phyloP scores from a whole-genome alignment of 2,888 invertebrate species.

The Cephalotes varians region DNA sequence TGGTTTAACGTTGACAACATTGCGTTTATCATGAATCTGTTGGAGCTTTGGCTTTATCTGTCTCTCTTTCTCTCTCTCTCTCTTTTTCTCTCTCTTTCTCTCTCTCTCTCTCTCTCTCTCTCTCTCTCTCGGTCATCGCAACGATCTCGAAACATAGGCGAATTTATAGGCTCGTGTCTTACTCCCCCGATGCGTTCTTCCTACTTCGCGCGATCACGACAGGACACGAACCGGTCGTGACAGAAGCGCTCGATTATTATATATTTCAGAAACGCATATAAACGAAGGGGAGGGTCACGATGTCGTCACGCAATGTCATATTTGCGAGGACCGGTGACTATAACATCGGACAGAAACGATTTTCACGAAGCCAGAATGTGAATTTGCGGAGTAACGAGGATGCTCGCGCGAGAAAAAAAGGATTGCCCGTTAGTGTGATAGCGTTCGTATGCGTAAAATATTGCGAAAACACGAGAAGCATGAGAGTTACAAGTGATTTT shows the following conservation, averaged over 20 bases:
- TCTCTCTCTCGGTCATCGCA: slow-evolving; percentile 23
- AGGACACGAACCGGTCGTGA: not conserved
- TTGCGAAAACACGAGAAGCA: slow-evolving; percentile 69
- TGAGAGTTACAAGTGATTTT: slow-evolving; percentile 83
- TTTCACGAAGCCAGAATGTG: slow-evolving; percentile 58
- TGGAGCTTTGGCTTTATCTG: slow-evolving; percentile 41
- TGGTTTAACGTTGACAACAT: slow-evolving; percentile 20
- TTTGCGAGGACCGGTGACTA: slow-evolving; percentile 4
- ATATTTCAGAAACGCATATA: slow-evolving; percentile 42
- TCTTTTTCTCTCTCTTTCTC: slow-evolving; percentile 6
- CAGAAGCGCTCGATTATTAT: slow-evolving; percentile 26
- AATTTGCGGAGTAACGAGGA: slow-evolving; percentile 60
- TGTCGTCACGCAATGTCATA: slow-evolving; percentile 1
- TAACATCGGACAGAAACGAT: slow-evolving; percentile 54
- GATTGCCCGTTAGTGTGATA: slow-evolving; percentile 76
- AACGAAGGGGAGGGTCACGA: slow-evolving; percentile 16
- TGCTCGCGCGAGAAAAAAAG: slow-evolving; percentile 54
- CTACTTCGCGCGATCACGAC: slow-evolving; percentile 15
- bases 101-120: slow-evolving; percentile 1
- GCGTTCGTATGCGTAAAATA: slow-evolving; percentile 68
- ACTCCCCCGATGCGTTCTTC: slow-evolving; percentile 34
- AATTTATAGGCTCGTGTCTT: not conserved
- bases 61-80: not conserved
- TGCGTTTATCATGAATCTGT: slow-evolving; percentile 63
- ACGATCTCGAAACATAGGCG: slow-evolving; percentile 43